Conservation (phyloP, 2,797 vertebrate species). For the Chaetodon trifasciatus region DNA sequence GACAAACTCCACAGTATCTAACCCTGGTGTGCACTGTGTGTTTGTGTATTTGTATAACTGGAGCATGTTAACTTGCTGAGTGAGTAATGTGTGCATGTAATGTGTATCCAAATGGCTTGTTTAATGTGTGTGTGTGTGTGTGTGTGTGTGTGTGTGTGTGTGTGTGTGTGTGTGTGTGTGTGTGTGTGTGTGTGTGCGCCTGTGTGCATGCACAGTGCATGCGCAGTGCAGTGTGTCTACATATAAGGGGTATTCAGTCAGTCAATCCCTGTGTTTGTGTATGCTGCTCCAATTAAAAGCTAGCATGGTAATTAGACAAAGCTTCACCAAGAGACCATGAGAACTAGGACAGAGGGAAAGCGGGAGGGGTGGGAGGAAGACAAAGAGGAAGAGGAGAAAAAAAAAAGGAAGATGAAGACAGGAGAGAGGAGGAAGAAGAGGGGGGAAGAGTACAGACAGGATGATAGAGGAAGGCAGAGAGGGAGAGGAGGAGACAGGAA, state of each 20-base stretch:
- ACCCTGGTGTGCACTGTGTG: constrained; percentile 58
- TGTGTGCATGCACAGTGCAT: no score
- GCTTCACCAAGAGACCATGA: constrained; percentile 80
- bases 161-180: no score
- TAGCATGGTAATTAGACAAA: constrained; percentile 83
- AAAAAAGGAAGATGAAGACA: constrained; percentile 38
- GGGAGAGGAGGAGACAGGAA: constrained; percentile 34
- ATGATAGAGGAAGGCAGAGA: constrained; percentile 20
- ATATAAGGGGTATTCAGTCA: constrained; percentile 63
- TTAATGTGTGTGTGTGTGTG: constrained; percentile 35
- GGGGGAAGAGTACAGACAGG: constrained; percentile 13
- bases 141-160: not conserved
- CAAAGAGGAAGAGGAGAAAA: constrained; percentile 43
- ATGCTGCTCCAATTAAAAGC: constrained; percentile 80
- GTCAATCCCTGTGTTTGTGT: constrained; percentile 75
- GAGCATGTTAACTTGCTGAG: constrained; percentile 78
- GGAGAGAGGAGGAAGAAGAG: constrained; percentile 12
- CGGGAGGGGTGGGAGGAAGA: constrained; percentile 35
- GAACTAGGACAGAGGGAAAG: constrained; percentile 78
- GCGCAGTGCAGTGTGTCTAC: constrained; percentile 44
- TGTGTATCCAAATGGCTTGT: constrained; percentile 52
- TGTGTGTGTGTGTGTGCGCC: constrained; percentile 35
- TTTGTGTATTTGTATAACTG: constrained; percentile 79
- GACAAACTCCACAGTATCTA: constrained; percentile 67
- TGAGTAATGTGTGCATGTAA: constrained; percentile 62